Evolutionary conservation across 2,113 vertebrate species (phyloP).

Genomic region (Cheirogaleus medius): DNA sequence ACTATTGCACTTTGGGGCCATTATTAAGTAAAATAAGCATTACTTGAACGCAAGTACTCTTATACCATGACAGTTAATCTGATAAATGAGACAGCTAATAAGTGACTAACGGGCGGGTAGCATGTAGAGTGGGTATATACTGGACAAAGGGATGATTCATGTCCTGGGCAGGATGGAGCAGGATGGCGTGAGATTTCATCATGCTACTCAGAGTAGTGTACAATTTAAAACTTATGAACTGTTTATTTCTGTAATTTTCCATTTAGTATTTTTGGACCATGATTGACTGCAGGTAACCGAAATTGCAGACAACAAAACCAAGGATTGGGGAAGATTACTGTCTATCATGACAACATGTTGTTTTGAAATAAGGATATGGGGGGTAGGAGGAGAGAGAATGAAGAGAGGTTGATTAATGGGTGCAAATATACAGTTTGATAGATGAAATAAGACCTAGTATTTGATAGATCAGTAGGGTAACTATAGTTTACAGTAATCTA

Average conservation of each 20-base stretch:
- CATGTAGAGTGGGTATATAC: not conserved
- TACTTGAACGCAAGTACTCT: too few species aligned
- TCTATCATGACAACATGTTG: not conserved
- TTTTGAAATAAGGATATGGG: not conserved
- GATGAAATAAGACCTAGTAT: not conserved
- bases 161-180: not conserved
- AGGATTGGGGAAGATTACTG: not conserved
- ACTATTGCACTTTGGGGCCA: too few species aligned
- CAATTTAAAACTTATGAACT: not conserved
- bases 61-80: too few species aligned
- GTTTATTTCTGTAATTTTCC: not conserved
- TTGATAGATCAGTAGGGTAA: not conserved
- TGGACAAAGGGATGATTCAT: not conserved
- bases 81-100: not conserved
- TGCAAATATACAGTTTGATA: not conserved
- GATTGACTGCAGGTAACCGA: not conserved
- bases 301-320: not conserved
- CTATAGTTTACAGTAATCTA: not conserved
- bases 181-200: not conserved
- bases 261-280: not conserved
- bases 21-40: too few species aligned
- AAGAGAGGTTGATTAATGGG: not conserved
- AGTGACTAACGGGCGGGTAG: not conserved
- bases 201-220: not conserved
- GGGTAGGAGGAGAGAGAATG: too few species aligned